phyloP scores from a whole-genome alignment of 2,113 vertebrate species.

The Machaerirhynchus nigripectus region DNA sequence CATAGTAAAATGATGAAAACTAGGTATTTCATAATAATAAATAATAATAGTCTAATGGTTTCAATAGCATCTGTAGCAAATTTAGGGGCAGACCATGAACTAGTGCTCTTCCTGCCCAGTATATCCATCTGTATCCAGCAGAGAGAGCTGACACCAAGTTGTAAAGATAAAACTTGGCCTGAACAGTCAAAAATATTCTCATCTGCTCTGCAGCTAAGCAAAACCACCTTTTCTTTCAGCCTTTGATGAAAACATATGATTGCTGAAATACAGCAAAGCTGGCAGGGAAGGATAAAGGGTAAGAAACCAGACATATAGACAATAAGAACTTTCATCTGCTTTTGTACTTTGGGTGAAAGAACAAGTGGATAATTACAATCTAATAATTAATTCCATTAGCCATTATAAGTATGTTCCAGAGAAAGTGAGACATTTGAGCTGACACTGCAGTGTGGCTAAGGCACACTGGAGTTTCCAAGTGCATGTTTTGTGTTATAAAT shows the following conservation, averaged over 20 bases:
- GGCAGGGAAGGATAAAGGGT: not conserved
- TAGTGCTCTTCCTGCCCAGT: not conserved
- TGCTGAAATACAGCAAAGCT: not conserved
- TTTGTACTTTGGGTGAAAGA: not conserved
- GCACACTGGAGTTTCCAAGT: not conserved
- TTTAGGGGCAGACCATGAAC: not conserved
- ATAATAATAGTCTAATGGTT: not conserved
- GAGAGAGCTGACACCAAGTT: not conserved
- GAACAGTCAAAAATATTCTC: not conserved
- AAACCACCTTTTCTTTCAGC: not conserved
- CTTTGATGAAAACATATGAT: not conserved
- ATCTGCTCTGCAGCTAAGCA: not conserved
- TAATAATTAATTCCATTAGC: not conserved
- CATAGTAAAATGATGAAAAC: not conserved
- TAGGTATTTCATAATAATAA: not conserved
- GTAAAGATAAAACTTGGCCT: not conserved
- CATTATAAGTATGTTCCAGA: not conserved
- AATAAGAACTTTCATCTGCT: not conserved
- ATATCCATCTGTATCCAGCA: not conserved
- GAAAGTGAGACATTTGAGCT: not conserved
- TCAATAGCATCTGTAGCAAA: not conserved
- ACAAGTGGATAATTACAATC: not conserved
- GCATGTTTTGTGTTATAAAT: not conserved
- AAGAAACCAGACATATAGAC: not conserved
- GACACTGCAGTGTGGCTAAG: not conserved